Conservation (phyloP, 2,888 invertebrate species). For the Leptinotarsa tumamoca region DNA sequence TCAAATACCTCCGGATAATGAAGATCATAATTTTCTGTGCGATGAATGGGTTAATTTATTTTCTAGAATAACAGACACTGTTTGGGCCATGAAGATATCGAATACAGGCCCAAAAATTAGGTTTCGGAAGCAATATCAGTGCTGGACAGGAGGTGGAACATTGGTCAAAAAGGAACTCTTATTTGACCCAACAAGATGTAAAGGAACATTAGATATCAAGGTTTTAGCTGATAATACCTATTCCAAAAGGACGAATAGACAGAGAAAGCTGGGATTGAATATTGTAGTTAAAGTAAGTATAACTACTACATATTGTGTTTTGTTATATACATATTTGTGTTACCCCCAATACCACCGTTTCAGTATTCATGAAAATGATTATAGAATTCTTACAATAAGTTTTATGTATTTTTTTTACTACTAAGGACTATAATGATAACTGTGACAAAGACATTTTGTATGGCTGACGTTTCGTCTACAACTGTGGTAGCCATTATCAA, state of each 20-base stretch:
- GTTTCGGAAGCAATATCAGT: slow-evolving; percentile 66
- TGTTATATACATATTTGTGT: too few species aligned
- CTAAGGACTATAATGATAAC: too few species aligned
- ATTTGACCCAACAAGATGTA: slow-evolving; percentile 64
- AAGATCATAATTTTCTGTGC: slow-evolving; percentile 64
- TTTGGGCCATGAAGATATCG: slow-evolving; percentile 66
- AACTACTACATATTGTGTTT: not conserved
- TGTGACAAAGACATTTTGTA: too few species aligned
- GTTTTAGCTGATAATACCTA: slow-evolving; percentile 63
- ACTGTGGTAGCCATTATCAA: too few species aligned
- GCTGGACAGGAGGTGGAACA: slow-evolving; percentile 64
- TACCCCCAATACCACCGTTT: too few species aligned
- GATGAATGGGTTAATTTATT: slow-evolving; percentile 66
- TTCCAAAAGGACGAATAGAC: slow-evolving; percentile 63
- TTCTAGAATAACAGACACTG: slow-evolving; percentile 63
- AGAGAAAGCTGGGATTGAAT: slow-evolving; percentile 63
- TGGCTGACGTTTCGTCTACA: too few species aligned
- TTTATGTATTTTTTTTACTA: too few species aligned
- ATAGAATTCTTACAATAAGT: too few species aligned
- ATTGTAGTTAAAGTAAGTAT: slow-evolving; percentile 63
- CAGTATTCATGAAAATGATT: too few species aligned
- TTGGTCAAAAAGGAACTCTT: slow-evolving; percentile 62
- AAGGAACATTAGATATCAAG: slow-evolving; percentile 64
- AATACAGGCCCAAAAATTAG: slow-evolving; percentile 66
- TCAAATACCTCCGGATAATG: slow-evolving; percentile 61